A percentile compares a stretch with the other conserved stretches of the same genome.
These are phyloP conservation scores for Oriolus oriolus DNA, from an alignment of 2,113 vertebrate species.

Conservation along the genomic window DNA sequence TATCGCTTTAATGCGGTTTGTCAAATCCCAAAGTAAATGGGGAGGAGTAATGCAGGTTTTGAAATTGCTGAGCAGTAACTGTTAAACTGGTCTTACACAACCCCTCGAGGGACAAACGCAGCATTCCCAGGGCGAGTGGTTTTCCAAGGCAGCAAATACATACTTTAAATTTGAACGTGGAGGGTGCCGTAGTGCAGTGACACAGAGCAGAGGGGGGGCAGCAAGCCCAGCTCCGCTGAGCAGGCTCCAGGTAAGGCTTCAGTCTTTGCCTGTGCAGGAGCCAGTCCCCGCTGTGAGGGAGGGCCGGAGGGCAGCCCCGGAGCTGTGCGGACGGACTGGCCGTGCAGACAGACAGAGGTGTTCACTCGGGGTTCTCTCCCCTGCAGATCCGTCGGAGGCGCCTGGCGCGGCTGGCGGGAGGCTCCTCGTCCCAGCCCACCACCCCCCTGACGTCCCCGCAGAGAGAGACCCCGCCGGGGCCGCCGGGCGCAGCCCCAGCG, in stretches of 20 bases:
- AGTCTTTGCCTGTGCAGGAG: background rate
- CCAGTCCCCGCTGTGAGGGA: too few species aligned
- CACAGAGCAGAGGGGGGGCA: background rate
- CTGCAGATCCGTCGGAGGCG: conserved; percentile 90
- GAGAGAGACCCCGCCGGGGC: conserved; percentile 92
- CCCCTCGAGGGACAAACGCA: background rate
- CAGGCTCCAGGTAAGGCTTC: background rate
- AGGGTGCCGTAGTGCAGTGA: too few species aligned
- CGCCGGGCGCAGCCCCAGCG: conserved; percentile 80
- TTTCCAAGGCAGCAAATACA: background rate
- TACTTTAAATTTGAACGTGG: rapidly evolving
- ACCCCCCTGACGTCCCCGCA: conserved; percentile 95
- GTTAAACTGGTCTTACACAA: background rate
- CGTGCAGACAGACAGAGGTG: rapidly evolving
- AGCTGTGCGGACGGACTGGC: rapidly evolving
- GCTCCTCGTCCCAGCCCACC: conserved; percentile 89
- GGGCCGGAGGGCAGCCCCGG: rapidly evolving
- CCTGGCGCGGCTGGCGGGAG: conserved; percentile 90
- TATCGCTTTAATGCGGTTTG: background rate
- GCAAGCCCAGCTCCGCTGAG: rapidly evolving
- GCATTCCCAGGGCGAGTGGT: background rate
- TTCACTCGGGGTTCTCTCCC: background rate
- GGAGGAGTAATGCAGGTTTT: background rate
- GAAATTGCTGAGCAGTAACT: background rate
- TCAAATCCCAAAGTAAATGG: background rate